Conservation (phyloP, 2,797 vertebrate genomes). For the Allenopithecus nigroviridis region DNA sequence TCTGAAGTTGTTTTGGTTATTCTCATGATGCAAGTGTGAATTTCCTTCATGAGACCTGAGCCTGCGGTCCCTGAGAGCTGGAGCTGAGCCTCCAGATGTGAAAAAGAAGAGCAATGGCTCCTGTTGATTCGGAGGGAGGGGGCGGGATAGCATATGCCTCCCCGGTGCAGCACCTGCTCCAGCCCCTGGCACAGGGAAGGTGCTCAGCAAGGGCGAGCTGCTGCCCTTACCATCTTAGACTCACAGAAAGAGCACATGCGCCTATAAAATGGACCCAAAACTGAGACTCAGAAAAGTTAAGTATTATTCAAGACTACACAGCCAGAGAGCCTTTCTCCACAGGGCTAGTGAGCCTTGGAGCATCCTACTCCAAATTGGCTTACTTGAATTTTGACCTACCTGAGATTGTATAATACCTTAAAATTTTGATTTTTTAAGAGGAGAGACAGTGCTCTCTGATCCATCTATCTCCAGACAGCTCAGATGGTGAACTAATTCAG, state of each 20-base stretch:
- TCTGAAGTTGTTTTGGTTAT: not conserved
- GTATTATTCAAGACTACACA: not conserved
- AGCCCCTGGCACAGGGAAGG: not conserved
- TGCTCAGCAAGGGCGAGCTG: not conserved
- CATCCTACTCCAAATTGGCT: not conserved
- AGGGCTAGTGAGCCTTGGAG: not conserved
- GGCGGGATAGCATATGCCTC: no score
- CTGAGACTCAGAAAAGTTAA: not conserved
- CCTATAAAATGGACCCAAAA: not conserved
- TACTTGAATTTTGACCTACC: not conserved
- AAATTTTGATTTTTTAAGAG: not conserved
- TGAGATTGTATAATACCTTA: not conserved
- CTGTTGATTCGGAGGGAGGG: no score
- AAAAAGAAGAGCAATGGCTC: not conserved
- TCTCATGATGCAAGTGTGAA: not conserved
- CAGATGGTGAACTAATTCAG: not conserved
- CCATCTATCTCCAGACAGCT: not conserved
- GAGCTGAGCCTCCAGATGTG: not conserved
- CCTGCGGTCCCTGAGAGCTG: not conserved
- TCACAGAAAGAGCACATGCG: not conserved
- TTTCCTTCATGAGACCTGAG: not conserved
- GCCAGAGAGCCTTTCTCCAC: not conserved
- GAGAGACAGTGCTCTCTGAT: not conserved
- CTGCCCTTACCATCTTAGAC: no score
- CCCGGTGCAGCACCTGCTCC: accelerated